phyloP scores from a whole-genome alignment of 2,888 invertebrate genomes.

The Andrena bucephala region DNA sequence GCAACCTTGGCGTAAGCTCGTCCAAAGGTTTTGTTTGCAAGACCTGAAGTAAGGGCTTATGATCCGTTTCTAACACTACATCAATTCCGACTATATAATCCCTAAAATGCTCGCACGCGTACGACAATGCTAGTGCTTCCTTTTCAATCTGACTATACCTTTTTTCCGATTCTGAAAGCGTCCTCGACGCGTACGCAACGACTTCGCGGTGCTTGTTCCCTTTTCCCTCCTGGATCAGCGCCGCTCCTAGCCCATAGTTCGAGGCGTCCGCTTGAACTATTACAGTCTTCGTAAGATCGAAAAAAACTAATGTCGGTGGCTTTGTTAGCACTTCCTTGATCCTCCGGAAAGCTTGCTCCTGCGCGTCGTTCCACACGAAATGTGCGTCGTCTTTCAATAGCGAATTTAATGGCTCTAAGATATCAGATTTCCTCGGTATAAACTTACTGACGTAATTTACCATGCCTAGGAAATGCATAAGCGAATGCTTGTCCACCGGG shows the following conservation, averaged over 20 bases:
- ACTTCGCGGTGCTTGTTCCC: background rate
- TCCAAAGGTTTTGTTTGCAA: slow-evolving; percentile 76
- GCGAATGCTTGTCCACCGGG: background rate
- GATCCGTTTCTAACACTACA: slow-evolving; percentile 78
- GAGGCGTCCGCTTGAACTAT: background rate
- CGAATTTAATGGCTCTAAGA: background rate
- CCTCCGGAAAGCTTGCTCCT: background rate
- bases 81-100: slow-evolving; percentile 73
- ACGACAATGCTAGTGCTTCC: slow-evolving; percentile 77
- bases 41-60: slow-evolving; percentile 78
- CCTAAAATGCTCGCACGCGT: slow-evolving; percentile 75
- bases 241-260: background rate
- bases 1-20: slow-evolving; percentile 77
- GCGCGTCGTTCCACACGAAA: background rate
- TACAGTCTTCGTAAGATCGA: background rate
- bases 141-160: slow-evolving; percentile 82
- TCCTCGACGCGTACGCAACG: slow-evolving; percentile 17
- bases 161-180: slow-evolving; percentile 12
- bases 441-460: slow-evolving; percentile 2
- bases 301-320: background rate
- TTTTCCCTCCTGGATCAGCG: background rate
- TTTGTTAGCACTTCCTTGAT: background rate
- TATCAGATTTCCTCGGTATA: background rate
- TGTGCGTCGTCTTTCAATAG: background rate
- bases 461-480: slow-evolving; percentile 1